Evolutionary conservation across 2,113 vertebrate genomes (phyloP).

Genomic region (Clarias magur): DNA sequence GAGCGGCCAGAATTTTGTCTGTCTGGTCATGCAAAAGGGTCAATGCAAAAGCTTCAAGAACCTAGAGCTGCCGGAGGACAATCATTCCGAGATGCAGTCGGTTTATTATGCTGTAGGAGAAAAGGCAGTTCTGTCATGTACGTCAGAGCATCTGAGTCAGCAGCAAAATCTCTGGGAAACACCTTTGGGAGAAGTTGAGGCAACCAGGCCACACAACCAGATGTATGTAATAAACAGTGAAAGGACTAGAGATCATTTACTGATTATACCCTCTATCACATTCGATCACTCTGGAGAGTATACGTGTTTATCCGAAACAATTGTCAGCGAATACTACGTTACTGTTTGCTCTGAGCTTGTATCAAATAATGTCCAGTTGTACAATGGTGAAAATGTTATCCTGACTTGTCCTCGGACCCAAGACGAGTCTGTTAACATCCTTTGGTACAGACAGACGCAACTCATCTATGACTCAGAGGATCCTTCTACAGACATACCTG

Average conservation of each 20-base stretch:
- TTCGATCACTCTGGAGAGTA: conserved; percentile 60
- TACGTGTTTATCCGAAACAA: conserved; percentile 54
- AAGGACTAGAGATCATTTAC: conserved; percentile 45
- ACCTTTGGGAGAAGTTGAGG: conserved; percentile 61
- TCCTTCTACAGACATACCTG: conserved; percentile 25
- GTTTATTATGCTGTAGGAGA: conserved; percentile 63
- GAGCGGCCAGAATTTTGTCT: conserved; percentile 57
- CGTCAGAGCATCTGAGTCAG: conserved; percentile 38
- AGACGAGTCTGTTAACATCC: conserved; percentile 42
- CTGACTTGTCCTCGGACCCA: neutral
- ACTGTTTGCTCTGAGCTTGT: conserved; percentile 58
- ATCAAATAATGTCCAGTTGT: neutral
- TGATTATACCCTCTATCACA: conserved; percentile 60
- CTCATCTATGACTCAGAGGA: conserved; percentile 54
- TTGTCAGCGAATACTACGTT: conserved; percentile 57
- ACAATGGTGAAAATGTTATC: conserved; percentile 1
- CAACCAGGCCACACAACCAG: neutral
- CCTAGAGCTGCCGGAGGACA: conserved; percentile 47
- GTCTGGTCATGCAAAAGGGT: conserved; percentile 58
- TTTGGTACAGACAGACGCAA: conserved; percentile 61
- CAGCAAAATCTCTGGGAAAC: conserved; percentile 64
- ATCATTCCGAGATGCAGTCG: conserved; percentile 40
- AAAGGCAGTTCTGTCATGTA: conserved; percentile 59
- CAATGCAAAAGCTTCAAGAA: conserved; percentile 64
- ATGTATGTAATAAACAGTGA: conserved; percentile 48